A percentile compares a stretch with the other conserved stretches of the same genome.
These are phyloP conservation scores for Rhagoletis zephyria DNA, from an alignment of 1,140 invertebrate genomes.

Conservation along the genomic window DNA sequence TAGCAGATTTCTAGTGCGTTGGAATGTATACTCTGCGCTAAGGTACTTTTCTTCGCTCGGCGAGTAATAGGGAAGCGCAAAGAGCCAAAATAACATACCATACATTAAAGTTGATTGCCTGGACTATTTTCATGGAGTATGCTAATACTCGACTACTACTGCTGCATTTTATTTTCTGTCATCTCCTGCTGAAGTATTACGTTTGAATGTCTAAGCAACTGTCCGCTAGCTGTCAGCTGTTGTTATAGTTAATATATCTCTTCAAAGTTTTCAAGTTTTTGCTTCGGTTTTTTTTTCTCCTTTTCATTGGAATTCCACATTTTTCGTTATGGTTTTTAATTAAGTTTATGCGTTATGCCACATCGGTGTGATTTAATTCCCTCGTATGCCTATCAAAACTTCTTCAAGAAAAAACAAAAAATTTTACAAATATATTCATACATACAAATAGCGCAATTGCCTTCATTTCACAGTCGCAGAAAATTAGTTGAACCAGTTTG, in stretches of 20 bases:
- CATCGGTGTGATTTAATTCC: conserved; percentile 30
- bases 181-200: background rate
- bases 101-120: conserved; percentile 52
- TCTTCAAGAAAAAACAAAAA: background rate
- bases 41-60: background rate
- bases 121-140: background rate
- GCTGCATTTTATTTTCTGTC: background rate
- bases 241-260: conserved; percentile 31
- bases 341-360: conserved; percentile 56
- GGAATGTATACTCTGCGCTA: background rate
- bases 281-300: background rate
- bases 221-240: conserved; percentile 12
- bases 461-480: background rate
- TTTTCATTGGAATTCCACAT: conserved; percentile 31
- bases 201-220: conserved; percentile 33
- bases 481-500: conserved; percentile 34
- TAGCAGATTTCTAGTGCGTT: background rate
- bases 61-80: conserved; percentile 55
- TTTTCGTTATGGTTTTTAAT: conserved; percentile 57
- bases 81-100: conserved; percentile 52
- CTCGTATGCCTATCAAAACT: background rate
- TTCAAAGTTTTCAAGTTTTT: background rate
- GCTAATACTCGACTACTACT: too few species aligned
- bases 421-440: background rate
- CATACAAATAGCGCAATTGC: background rate